Conservation (phyloP, 2,888 invertebrate genomes). For the Scaptodrosophila latifasciaeformis region DNA sequence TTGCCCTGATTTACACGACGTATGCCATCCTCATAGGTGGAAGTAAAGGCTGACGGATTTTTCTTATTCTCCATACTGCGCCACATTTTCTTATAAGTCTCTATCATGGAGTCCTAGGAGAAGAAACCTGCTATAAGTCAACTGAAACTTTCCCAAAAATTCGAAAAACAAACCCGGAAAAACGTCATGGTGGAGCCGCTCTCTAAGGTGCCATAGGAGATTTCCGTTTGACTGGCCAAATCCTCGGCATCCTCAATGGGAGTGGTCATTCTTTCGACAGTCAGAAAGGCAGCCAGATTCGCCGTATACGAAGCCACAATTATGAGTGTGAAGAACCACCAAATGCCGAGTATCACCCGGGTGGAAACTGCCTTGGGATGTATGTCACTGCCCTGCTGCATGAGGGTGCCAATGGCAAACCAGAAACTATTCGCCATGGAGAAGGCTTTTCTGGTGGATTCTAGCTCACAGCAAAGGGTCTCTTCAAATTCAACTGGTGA, state of each 20-base stretch:
- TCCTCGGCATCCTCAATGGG: slow-evolving; percentile 91
- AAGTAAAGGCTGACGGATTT: slow-evolving; percentile 84
- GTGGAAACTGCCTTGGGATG: slow-evolving; percentile 83
- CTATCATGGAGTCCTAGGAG: slow-evolving; percentile 85
- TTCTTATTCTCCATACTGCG: slow-evolving; percentile 85
- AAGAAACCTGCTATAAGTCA: neutral
- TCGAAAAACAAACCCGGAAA: slow-evolving; percentile 80
- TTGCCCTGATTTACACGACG: slow-evolving; percentile 84
- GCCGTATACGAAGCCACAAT: slow-evolving; percentile 94
- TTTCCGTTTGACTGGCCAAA: slow-evolving; percentile 87
- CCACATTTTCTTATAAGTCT: slow-evolving; percentile 89
- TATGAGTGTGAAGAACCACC: slow-evolving; percentile 95
- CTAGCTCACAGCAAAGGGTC: slow-evolving; percentile 78
- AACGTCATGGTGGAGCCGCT: slow-evolving; percentile 93
- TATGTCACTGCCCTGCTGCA: slow-evolving; percentile 88
- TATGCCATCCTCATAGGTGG: slow-evolving; percentile 86
- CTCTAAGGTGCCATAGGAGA: slow-evolving; percentile 88
- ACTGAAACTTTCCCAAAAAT: neutral
- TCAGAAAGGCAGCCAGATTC: slow-evolving; percentile 92
- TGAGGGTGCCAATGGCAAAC: slow-evolving; percentile 91
- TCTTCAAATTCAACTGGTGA: slow-evolving; percentile 88
- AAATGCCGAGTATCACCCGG: slow-evolving; percentile 88
- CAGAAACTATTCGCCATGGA: slow-evolving; percentile 88
- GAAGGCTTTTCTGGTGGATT: slow-evolving; percentile 83
- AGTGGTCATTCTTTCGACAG: slow-evolving; percentile 91